Evolutionary conservation across 2,888 invertebrate genomes (phyloP), one percentile per base, ranked within the genome.

Genomic region (Fissipunctia ypsillon): DNA sequence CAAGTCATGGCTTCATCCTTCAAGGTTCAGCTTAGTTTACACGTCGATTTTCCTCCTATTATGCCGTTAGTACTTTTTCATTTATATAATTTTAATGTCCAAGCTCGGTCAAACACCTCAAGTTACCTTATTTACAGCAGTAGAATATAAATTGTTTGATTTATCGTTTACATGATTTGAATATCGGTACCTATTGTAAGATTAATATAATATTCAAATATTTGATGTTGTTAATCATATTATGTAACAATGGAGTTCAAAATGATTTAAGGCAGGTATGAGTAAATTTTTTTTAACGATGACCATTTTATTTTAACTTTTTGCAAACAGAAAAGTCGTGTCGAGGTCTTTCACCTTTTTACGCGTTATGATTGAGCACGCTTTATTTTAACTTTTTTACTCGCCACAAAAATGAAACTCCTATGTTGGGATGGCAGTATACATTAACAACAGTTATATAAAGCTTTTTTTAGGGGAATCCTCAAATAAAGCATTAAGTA

Each of bases 101-200:
- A 54, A 31, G 61, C 43, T 64, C 48, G 81, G 81, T 78, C 81
- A 81, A 70, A 70, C 70, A 81, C 73, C 82, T 81, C 45, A 56
- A 31, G 28, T 38, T 52, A 45, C 22, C 31, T 67, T 63, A 76
- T 77, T 69, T 60, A 52, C 61, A 63, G 63, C 6, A 31, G 57
- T 63, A 57, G 14, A 54, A 54, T 35, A 69, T 75, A 60, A 71
- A 56, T 57, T 60, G 14, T 59, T 28, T 81, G 64, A 78, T 78
- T 70, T 68, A 81, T 65, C 52, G 48, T 73, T 60, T 48, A 56
- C 38, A 65, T 57, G 22, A 75, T 70, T 80, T 31, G 38, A 65
- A 56, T 45, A 63, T 67, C 1, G 14, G 38, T 80, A 35, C n/a
- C 10, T 19, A 50, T 61, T 65, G 35, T 73, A 31, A 57, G 14